These are phyloP conservation scores for Astropecten irregularis DNA, from an alignment of 53 echinoderm and acorn worm species.

Conservation along the genomic window DNA sequence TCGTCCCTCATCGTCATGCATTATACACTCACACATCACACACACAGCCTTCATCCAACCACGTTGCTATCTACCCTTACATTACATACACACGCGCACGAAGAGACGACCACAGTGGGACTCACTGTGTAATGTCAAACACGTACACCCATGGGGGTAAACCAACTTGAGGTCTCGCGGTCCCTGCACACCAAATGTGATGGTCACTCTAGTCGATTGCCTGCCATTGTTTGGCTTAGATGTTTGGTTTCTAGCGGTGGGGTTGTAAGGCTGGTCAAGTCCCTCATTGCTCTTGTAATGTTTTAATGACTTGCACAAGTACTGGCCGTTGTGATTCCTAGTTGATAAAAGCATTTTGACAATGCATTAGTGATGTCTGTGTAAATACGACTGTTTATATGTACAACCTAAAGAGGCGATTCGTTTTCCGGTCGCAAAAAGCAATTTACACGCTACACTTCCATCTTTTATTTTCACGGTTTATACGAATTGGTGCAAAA, in stretches of 20 bases:
- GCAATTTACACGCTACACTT: background rate
- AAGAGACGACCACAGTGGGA: no score
- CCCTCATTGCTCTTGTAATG: slow-evolving; percentile 22
- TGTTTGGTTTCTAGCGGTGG: slow-evolving; percentile 32
- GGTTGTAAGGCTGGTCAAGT: slow-evolving; percentile 28
- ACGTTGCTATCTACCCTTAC: no score
- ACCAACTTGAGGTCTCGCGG: slow-evolving; percentile 3
- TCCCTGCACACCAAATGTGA: slow-evolving; percentile 10
- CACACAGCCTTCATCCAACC: no score
- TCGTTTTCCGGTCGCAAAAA: background rate
- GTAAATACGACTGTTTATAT: slow-evolving; percentile 7
- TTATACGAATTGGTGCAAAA: no score
- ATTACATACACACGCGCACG: no score
- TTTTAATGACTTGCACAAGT: slow-evolving; percentile 36
- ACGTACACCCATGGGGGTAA: slow-evolving; percentile 8
- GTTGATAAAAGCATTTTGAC: slow-evolving; percentile 34
- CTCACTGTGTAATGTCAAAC: no score
- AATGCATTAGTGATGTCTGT: background rate
- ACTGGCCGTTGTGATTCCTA: background rate
- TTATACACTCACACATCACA: no score
- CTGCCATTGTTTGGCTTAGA: slow-evolving; percentile 45
- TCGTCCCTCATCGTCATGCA: no score
- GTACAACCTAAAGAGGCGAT: background rate
- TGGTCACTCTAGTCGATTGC: slow-evolving; percentile 54
- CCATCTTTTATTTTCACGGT: no score